Evolutionary conservation across 2,113 vertebrate species (phyloP).

Genomic region (Carassius gibelio): DNA sequence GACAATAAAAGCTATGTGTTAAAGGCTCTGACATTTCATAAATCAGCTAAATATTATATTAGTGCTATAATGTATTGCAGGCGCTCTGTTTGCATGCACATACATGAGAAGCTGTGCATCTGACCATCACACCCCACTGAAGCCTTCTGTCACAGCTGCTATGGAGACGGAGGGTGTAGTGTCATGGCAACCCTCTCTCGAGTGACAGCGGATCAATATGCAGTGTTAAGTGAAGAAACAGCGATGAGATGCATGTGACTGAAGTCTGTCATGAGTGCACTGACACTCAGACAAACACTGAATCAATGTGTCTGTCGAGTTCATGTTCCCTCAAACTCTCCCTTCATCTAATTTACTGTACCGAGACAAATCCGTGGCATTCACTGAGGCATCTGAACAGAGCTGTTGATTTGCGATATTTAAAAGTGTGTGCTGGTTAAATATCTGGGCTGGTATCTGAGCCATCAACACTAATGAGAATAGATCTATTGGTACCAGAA

Average conservation of each 20-base stretch:
- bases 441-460: not conserved
- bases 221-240: not conserved
- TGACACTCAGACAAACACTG: constrained; percentile 3
- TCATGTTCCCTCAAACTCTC: not conserved
- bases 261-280: constrained; percentile 6
- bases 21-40: constrained; percentile 43
- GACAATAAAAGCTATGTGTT: not conserved
- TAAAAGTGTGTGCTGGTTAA: not conserved
- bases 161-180: constrained; percentile 2
- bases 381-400: not conserved
- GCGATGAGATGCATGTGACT: not conserved
- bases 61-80: not conserved
- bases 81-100: not conserved
- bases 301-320: not conserved
- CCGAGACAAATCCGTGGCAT: not conserved
- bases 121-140: constrained; percentile 28
- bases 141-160: constrained; percentile 4
- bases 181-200: constrained; percentile 46
- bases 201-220: constrained; percentile 24
- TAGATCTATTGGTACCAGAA: not conserved
- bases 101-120: constrained; percentile 9
- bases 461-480: not conserved
- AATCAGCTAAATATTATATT: constrained; percentile 25
- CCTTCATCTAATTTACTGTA: not conserved
- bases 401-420: constrained; percentile 3